phyloP scores from a whole-genome alignment of 1,140 invertebrate species.

The Sipha flava region DNA sequence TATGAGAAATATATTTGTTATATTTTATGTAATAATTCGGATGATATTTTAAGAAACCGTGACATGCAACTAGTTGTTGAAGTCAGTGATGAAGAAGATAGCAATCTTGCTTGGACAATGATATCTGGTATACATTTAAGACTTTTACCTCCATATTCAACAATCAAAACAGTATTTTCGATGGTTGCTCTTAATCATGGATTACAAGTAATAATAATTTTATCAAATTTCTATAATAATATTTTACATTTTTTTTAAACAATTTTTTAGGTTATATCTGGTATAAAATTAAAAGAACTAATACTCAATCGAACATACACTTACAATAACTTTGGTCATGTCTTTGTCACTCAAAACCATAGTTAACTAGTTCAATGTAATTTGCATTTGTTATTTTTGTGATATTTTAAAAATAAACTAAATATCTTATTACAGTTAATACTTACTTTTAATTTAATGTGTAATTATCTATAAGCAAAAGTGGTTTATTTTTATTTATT shows the following conservation, averaged over 20 bases:
- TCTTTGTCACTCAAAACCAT: neutral
- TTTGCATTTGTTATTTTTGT: neutral
- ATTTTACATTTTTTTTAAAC: neutral
- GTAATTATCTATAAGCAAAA: neutral
- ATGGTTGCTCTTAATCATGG: constrained; percentile 13
- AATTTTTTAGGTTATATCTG: neutral
- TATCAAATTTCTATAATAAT: neutral
- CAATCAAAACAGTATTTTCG: constrained; percentile 13
- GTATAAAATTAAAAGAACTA: constrained; percentile 14
- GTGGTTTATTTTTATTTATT: neutral
- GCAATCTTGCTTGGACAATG: constrained; percentile 23
- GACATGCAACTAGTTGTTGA: constrained; percentile 23
- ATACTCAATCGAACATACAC: neutral
- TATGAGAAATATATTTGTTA: too few species aligned
- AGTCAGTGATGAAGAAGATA: constrained; percentile 9
- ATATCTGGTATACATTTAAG: constrained; percentile 6
- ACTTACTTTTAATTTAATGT: too few species aligned
- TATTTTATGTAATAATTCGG: too few species aligned
- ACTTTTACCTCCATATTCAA: constrained; percentile 14
- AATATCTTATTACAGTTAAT: neutral
- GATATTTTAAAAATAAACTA: neutral
- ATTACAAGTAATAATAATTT: neutral
- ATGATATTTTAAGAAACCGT: constrained; percentile 18
- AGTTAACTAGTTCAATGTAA: neutral
- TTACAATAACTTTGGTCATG: constrained; percentile 21